phyloP scores from a whole-genome alignment of 2,113 vertebrate genomes.

The Cygnus buccinator region DNA sequence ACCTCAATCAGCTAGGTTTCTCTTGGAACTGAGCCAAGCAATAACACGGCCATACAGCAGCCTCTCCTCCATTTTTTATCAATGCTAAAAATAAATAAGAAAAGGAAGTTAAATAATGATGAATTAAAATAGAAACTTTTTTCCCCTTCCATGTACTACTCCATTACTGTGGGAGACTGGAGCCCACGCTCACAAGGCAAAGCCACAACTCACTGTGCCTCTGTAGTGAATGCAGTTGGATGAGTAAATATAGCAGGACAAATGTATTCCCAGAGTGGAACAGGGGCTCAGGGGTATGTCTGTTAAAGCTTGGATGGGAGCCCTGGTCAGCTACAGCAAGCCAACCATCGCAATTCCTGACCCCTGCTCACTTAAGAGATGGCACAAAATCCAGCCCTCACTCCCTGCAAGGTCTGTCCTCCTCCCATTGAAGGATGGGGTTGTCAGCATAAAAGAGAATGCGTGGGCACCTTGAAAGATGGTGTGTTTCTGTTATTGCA shows the following conservation, averaged over 20 bases:
- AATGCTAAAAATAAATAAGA: neutral
- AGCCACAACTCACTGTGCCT: neutral
- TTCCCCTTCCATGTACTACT: neutral
- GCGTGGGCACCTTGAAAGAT: neutral
- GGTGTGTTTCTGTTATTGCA: neutral
- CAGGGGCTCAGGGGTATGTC: neutral
- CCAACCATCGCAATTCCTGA: neutral
- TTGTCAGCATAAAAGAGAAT: neutral
- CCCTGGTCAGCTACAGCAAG: neutral
- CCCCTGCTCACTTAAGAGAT: neutral
- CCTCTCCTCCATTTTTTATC: neutral
- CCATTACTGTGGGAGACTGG: neutral
- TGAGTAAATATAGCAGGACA: neutral
- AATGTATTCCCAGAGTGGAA: neutral
- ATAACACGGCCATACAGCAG: neutral
- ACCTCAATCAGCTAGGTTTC: neutral
- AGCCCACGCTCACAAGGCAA: neutral
- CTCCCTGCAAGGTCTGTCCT: neutral
- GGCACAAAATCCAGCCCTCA: neutral
- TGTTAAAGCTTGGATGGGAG: neutral
- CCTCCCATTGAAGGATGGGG: too few species aligned
- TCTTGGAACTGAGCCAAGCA: constrained; percentile 5
- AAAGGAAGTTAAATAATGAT: neutral
- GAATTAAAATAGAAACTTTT: neutral
- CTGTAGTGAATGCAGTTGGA: neutral